Conservation (phyloP, 2,113 vertebrate genomes). For the Coptodon bakossiorum region DNA sequence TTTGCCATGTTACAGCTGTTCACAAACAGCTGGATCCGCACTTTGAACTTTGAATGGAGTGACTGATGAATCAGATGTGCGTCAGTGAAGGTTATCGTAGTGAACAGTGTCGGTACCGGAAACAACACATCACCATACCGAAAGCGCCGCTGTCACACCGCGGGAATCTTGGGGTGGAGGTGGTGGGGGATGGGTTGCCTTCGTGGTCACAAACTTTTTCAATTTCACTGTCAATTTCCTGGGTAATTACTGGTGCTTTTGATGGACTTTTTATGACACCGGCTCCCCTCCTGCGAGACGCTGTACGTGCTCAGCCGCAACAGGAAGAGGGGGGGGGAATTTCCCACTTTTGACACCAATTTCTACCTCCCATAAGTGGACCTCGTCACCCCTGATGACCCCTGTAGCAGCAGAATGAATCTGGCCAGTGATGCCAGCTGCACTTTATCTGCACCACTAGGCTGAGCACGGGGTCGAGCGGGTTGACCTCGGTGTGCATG, state of each 20-base stretch:
- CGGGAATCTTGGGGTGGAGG: slow-evolving; percentile 20
- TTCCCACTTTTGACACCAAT: slow-evolving; percentile 52
- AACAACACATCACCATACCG: slow-evolving; percentile 32
- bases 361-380: slow-evolving; percentile 55
- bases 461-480: slow-evolving; percentile 36
- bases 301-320: slow-evolving; percentile 50
- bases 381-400: slow-evolving; percentile 69
- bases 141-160: slow-evolving; percentile 58
- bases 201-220: slow-evolving; percentile 79
- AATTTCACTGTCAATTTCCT: slow-evolving; percentile 84
- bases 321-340: slow-evolving; percentile 16
- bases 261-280: slow-evolving; percentile 79
- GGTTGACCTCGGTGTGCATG: slow-evolving; percentile 22
- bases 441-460: slow-evolving; percentile 56
- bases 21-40: background rate
- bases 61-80: background rate
- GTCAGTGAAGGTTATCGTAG: slow-evolving; percentile 19
- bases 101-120: slow-evolving; percentile 1
- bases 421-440: slow-evolving; percentile 46
- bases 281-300: slow-evolving; percentile 55
- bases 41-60: background rate
- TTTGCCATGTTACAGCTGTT: background rate
- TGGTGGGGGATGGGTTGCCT: slow-evolving; percentile 25
- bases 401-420: slow-evolving; percentile 53
- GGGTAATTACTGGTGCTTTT: slow-evolving; percentile 78